These are phyloP conservation scores for Folsomia manolachei DNA, from an alignment of 2,888 invertebrate genomes.

Conservation along the genomic window DNA sequence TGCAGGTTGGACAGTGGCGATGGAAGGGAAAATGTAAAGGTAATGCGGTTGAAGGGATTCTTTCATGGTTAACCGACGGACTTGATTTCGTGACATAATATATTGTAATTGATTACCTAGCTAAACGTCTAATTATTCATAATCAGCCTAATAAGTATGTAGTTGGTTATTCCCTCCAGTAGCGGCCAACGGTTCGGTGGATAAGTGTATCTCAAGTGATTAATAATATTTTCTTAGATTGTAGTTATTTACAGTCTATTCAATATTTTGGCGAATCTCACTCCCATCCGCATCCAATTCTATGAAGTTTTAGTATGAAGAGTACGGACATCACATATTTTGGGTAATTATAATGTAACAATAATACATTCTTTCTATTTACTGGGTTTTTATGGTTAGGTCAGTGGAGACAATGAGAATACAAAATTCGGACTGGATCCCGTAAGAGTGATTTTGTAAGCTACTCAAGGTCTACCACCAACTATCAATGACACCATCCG, in stretches of 20 bases:
- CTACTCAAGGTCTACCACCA: not conserved
- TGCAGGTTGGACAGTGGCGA: not conserved
- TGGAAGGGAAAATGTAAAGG: slow-evolving; percentile 1
- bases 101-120: not conserved
- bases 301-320: not conserved
- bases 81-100: no score
- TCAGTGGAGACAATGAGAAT: no score
- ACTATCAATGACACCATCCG: no score
- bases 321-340: not conserved
- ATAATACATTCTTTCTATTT: not conserved
- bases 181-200: not conserved
- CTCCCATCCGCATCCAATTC: no score
- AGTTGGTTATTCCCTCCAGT: not conserved
- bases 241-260: slow-evolving; percentile 3
- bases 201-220: not conserved
- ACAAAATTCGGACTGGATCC: not conserved
- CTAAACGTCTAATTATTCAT: no score
- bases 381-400: no score
- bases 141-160: not conserved
- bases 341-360: not conserved
- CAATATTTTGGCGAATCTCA: slow-evolving; percentile 3
- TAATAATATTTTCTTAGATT: not conserved
- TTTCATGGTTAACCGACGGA: no score
- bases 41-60: not conserved
- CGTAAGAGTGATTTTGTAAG: not conserved